Conservation (phyloP, 64 coral and sea anemone genomes). For the Montipora efflorescens region DNA sequence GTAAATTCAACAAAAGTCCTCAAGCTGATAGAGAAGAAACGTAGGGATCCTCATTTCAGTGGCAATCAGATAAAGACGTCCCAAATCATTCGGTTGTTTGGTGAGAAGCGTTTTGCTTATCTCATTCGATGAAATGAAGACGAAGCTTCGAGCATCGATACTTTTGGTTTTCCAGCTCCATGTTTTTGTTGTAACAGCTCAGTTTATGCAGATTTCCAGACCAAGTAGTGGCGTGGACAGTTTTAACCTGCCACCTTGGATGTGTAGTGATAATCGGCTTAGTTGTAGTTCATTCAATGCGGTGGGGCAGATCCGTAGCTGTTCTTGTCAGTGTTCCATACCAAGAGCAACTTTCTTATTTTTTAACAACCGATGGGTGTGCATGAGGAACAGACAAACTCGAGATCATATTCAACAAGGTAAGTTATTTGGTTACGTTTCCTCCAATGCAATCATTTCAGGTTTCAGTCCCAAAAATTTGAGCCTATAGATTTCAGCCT, state of each 20-base stretch:
- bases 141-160: not conserved
- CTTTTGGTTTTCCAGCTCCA: not conserved
- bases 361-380: not conserved
- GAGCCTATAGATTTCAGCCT: too few relatives aligned
- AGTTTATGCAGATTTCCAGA: not conserved
- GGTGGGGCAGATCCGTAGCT: not conserved
- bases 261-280: not conserved
- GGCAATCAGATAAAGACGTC: not conserved
- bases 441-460: too few relatives aligned
- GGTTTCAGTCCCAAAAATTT: too few relatives aligned
- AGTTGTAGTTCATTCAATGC: not conserved
- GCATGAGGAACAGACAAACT: not conserved
- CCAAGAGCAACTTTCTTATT: not conserved
- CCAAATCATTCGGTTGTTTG: too few relatives aligned
- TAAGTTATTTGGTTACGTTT: not conserved
- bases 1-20: not conserved
- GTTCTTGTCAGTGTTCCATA: not conserved
- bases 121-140: not conserved
- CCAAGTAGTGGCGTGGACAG: not conserved
- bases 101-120: not conserved
- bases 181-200: not conserved
- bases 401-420: not conserved
- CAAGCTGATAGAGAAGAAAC: not conserved
- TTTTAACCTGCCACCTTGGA: not conserved
- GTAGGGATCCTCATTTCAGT: not conserved